These are phyloP conservation scores for Vireo altiloquus DNA, from an alignment of 2,113 vertebrate genomes.

Conservation along the genomic window DNA sequence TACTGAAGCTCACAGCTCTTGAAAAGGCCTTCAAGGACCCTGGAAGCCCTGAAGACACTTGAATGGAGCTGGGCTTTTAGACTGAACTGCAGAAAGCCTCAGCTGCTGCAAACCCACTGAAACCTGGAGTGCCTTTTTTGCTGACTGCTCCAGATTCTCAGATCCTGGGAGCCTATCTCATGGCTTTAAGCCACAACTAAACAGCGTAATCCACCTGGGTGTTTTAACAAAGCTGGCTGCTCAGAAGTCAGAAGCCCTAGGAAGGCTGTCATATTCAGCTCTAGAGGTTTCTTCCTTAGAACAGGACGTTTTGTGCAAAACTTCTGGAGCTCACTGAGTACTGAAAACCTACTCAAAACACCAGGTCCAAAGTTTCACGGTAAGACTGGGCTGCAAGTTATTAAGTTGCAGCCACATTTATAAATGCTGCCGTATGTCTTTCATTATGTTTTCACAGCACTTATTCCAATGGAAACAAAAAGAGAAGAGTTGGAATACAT, in stretches of 20 bases:
- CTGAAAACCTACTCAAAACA: background rate
- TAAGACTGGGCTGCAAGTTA: background rate
- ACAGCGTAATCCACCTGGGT: background rate
- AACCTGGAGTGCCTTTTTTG: background rate
- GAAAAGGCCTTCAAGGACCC: background rate
- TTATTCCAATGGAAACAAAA: background rate
- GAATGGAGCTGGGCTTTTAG: background rate
- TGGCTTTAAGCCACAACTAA: background rate
- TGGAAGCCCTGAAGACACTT: background rate
- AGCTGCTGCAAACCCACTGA: background rate
- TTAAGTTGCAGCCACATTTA: background rate
- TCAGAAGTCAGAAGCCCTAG: background rate
- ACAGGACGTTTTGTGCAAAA: background rate
- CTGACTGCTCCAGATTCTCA: background rate
- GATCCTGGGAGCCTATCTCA: background rate
- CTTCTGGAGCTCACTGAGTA: background rate
- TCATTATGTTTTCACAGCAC: background rate
- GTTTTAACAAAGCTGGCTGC: background rate
- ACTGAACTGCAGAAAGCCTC: background rate
- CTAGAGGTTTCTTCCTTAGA: background rate
- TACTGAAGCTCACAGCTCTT: background rate
- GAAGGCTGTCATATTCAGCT: background rate
- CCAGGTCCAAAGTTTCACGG: background rate
- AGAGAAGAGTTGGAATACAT: background rate
- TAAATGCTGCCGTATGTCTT: background rate